Conservation (phyloP, 1,140 invertebrate species). For the Bombus huntii region DNA sequence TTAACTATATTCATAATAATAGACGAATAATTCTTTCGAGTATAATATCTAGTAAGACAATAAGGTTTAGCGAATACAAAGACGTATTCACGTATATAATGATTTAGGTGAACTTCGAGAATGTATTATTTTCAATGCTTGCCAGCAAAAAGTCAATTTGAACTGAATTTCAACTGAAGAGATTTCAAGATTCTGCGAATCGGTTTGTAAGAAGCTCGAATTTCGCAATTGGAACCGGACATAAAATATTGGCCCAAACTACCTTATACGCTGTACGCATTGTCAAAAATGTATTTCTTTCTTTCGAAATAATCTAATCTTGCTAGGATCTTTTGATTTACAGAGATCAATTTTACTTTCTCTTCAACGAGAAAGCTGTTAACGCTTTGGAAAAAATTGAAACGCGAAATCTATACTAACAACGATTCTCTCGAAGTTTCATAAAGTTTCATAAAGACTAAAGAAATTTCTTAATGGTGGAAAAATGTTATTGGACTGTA, state of each 20-base stretch:
- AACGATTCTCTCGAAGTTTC: background rate
- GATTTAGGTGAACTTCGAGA: background rate
- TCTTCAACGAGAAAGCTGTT: too few species aligned
- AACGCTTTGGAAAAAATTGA: background rate
- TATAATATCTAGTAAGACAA: background rate
- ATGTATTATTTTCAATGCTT: background rate
- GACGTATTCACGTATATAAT: background rate
- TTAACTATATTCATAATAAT: too few species aligned
- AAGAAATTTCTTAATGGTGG: background rate
- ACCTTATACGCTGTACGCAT: background rate
- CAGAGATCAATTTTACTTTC: too few species aligned
- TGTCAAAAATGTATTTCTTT: background rate
- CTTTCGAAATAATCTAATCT: background rate
- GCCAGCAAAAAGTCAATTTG: background rate
- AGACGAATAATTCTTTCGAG: background rate
- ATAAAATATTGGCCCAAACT: background rate
- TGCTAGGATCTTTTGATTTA: too few species aligned
- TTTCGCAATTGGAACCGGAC: too few species aligned
- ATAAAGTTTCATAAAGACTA: too few species aligned
- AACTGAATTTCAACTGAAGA: background rate
- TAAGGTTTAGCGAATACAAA: background rate
- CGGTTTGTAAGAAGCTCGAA: background rate
- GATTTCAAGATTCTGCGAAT: background rate
- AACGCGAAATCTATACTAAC: background rate
- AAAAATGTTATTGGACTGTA: background rate